These are phyloP conservation scores for Habrosyne pyritoides DNA, from an alignment of 2,888 invertebrate species.

Conservation along the genomic window DNA sequence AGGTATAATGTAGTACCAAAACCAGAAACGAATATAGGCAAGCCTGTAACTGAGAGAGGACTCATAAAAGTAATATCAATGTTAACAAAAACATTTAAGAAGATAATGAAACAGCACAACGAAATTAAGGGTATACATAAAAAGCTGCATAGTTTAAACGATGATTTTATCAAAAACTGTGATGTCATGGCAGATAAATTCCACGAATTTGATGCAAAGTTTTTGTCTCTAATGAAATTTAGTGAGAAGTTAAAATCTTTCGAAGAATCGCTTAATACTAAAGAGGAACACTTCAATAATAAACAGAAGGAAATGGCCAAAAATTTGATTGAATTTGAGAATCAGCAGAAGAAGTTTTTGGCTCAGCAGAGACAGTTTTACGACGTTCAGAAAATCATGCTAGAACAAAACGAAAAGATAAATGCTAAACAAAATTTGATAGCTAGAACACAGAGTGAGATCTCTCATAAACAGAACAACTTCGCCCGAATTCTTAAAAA, in stretches of 20 bases:
- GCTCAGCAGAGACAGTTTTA: slow-evolving; percentile 70
- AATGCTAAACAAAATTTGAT: slow-evolving; percentile 65
- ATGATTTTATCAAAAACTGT: slow-evolving; percentile 54
- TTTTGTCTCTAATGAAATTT: slow-evolving; percentile 49
- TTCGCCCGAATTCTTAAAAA: slow-evolving; percentile 70
- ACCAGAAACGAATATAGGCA: slow-evolving; percentile 38
- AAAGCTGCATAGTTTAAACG: slow-evolving; percentile 49
- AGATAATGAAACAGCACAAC: slow-evolving; percentile 67
- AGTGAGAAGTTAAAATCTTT: slow-evolving; percentile 53
- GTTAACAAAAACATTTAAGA: slow-evolving; percentile 72
- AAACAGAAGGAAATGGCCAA: slow-evolving; percentile 58
- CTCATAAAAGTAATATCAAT: slow-evolving; percentile 68
- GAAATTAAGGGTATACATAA: slow-evolving; percentile 64
- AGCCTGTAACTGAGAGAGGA: slow-evolving; percentile 61
- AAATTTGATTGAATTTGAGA: slow-evolving; percentile 64
- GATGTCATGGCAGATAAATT: slow-evolving; percentile 48
- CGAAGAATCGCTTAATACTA: slow-evolving; percentile 45
- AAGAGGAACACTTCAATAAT: slow-evolving; percentile 48
- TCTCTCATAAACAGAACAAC: slow-evolving; percentile 68
- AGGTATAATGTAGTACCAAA: slow-evolving; percentile 56
- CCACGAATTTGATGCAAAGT: slow-evolving; percentile 64
- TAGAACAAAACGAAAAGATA: slow-evolving; percentile 71
- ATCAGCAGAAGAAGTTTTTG: slow-evolving; percentile 69
- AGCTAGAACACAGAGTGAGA: slow-evolving; percentile 68
- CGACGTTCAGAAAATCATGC: slow-evolving; percentile 65